Evolutionary conservation across 2,797 vertebrate species (phyloP).

Genomic region (Zalophus californianus): DNA sequence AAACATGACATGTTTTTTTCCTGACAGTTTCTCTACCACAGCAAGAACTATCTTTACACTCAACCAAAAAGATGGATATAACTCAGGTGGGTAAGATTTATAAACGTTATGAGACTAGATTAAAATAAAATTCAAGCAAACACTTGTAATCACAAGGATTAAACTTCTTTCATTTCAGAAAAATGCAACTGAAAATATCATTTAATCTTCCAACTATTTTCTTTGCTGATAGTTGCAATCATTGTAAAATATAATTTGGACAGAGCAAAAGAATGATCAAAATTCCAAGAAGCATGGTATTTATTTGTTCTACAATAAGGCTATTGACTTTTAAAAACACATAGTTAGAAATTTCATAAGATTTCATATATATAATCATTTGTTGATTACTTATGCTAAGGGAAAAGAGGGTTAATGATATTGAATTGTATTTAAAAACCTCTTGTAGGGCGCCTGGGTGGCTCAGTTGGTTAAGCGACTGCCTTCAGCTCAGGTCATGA

Average conservation of each 20-base stretch:
- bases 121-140: constrained; percentile 30
- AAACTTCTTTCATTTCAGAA: neutral
- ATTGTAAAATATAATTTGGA: neutral
- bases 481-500: too few species aligned
- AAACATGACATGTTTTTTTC: constrained; percentile 28
- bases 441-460: neutral
- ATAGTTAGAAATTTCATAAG: neutral
- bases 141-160: neutral
- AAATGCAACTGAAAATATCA: neutral
- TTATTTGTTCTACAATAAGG: neutral
- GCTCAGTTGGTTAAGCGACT: too few species aligned
- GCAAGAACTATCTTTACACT: constrained; percentile 38
- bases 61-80: neutral
- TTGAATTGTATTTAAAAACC: neutral
- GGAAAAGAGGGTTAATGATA: neutral
- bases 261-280: neutral
- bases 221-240: neutral
- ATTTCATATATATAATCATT: neutral
- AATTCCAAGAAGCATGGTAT: neutral
- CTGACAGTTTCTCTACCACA: constrained; percentile 2
- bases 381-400: neutral
- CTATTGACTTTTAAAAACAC: neutral
- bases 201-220: constrained; percentile 4
- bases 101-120: neutral
- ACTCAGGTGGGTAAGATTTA: neutral